Evolutionary conservation across 2,888 invertebrate genomes (phyloP).

Genomic region (Spilarctia lutea): DNA sequence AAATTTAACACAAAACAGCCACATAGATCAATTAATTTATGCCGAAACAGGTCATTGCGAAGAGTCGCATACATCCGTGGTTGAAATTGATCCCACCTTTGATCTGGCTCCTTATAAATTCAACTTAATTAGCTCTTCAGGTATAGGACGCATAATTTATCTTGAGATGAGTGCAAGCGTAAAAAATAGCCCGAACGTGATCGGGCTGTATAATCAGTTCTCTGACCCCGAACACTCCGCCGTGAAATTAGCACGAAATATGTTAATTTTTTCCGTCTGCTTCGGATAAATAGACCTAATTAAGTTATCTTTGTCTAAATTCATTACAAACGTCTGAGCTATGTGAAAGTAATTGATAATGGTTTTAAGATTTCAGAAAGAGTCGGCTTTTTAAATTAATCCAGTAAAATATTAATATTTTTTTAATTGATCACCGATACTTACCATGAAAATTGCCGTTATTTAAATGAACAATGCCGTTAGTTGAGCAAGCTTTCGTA

Average conservation of each 20-base stretch:
- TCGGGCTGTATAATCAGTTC: constrained; percentile 43
- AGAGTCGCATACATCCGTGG: constrained; percentile 43
- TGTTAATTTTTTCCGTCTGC: constrained; percentile 51
- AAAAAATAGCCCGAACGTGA: constrained; percentile 50
- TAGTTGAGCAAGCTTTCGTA: background rate
- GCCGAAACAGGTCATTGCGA: constrained; percentile 42
- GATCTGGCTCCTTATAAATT: constrained; percentile 53
- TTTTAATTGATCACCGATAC: too few relatives aligned
- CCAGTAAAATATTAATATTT: too few relatives aligned
- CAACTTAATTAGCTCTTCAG: constrained; percentile 53
- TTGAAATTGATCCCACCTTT: constrained; percentile 48
- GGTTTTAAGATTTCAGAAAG: background rate
- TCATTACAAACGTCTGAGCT: constrained; percentile 29
- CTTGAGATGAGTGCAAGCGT: constrained; percentile 47
- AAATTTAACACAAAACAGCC: constrained; percentile 25
- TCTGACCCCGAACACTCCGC: constrained; percentile 32
- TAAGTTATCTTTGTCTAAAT: constrained; percentile 39
- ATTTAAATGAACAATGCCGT: background rate
- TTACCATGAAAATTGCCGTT: too few relatives aligned
- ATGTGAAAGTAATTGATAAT: constrained; percentile 3
- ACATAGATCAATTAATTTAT: constrained; percentile 45
- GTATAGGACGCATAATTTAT: constrained; percentile 55
- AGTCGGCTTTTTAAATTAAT: background rate
- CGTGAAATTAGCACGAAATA: constrained; percentile 49
- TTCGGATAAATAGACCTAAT: constrained; percentile 41